phyloP scores from a whole-genome alignment of 2,888 invertebrate species.

The Fragum whitleyi region DNA sequence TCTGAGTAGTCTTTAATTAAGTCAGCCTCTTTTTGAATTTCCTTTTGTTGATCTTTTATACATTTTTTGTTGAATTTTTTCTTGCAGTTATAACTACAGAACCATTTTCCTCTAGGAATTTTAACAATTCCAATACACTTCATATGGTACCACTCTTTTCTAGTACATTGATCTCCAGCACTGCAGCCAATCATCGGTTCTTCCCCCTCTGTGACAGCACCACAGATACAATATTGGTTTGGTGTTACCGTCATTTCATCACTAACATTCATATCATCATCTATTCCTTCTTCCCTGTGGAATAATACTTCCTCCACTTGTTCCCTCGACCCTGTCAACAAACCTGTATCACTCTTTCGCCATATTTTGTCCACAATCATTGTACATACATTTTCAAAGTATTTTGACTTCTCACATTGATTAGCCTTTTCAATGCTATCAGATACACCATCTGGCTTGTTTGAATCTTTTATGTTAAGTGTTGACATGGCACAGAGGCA shows the following conservation, averaged over 20 bases:
- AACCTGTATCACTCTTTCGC: slow-evolving; percentile 37
- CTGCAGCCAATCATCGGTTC: slow-evolving; percentile 60
- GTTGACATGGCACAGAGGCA: no score
- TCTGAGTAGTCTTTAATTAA: slow-evolving; percentile 40
- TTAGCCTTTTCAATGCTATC: slow-evolving; percentile 26
- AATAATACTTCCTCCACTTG: slow-evolving; percentile 16
- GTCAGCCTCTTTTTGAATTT: slow-evolving; percentile 3
- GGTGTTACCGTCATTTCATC: no score
- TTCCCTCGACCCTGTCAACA: slow-evolving; percentile 2
- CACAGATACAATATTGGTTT: slow-evolving; percentile 50
- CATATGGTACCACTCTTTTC: slow-evolving; percentile 58
- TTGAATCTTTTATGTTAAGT: slow-evolving; percentile 9
- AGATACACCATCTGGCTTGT: slow-evolving; percentile 35
- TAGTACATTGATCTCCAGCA: slow-evolving; percentile 35
- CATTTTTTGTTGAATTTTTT: background rate
- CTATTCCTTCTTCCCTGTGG: slow-evolving; percentile 39
- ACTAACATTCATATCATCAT: slow-evolving; percentile 35
- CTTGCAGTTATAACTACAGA: slow-evolving; percentile 45
- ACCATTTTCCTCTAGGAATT: slow-evolving; percentile 54
- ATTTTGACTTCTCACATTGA: slow-evolving; percentile 22
- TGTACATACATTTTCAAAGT: slow-evolving; percentile 21
- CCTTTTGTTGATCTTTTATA: background rate
- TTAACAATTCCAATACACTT: slow-evolving; percentile 42
- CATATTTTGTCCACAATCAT: slow-evolving; percentile 29
- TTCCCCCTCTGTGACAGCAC: slow-evolving; percentile 41